Evolutionary conservation across 2,797 vertebrate genomes (phyloP).

Genomic region (Lepilemur ruficaudatus): DNA sequence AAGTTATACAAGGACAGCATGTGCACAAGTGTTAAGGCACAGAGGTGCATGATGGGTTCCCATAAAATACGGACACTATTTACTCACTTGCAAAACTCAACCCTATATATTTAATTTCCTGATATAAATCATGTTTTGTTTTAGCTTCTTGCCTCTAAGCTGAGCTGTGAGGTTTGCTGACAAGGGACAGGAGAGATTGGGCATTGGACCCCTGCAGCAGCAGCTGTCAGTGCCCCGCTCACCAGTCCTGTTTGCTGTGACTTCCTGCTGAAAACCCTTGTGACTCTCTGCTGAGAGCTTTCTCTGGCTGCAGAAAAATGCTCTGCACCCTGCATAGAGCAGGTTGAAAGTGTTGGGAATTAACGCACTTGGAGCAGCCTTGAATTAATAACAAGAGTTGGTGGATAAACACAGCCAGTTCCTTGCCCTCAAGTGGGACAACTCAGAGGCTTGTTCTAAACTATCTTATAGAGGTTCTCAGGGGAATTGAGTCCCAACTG

Average conservation of each 20-base stretch:
- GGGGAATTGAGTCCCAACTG: rapidly evolving
- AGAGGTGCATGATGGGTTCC: background rate
- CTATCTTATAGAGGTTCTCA: background rate
- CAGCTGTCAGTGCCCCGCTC: background rate
- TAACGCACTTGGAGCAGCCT: background rate
- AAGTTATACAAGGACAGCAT: background rate
- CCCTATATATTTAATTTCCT: background rate
- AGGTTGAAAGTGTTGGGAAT: background rate
- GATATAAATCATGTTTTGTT: background rate
- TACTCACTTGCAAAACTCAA: background rate
- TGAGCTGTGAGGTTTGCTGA: background rate
- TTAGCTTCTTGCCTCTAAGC: background rate
- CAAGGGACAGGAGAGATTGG: background rate
- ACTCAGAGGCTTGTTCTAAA: background rate
- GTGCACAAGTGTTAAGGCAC: background rate
- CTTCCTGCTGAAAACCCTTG: background rate
- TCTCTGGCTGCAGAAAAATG: background rate
- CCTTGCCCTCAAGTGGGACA: background rate
- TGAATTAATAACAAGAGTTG: background rate
- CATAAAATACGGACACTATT: background rate
- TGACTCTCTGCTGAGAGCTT: background rate
- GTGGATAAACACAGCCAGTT: background rate
- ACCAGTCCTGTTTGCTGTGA: background rate
- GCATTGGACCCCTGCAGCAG: background rate
- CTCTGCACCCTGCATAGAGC: background rate